These are phyloP conservation scores for Numida meleagris DNA, from an alignment of 2,113 vertebrate species.

Conservation along the genomic window DNA sequence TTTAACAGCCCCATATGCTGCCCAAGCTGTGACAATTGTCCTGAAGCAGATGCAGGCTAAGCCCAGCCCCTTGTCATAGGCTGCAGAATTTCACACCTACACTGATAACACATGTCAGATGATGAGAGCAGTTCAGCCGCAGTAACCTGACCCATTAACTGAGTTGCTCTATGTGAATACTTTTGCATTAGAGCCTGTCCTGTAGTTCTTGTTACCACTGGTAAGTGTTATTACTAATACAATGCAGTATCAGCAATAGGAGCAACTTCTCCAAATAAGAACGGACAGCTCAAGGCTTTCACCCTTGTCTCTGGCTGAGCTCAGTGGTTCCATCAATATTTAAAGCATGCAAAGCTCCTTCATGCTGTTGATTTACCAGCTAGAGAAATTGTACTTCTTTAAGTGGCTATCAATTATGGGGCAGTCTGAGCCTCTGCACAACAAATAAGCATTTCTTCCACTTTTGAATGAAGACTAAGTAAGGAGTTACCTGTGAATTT, in stretches of 20 bases:
- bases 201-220: no score
- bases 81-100: background rate
- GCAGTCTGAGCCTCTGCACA: background rate
- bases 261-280: background rate
- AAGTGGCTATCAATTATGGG: background rate
- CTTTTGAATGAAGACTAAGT: background rate
- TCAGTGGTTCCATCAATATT: background rate
- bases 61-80: background rate
- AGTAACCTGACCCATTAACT: background rate
- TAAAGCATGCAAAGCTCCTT: background rate
- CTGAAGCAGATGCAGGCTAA: background rate
- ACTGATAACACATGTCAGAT: fast-evolving
- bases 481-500: background rate
- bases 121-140: background rate
- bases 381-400: background rate
- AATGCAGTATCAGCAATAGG: fast-evolving
- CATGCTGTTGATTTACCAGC: background rate
- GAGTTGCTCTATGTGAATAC: fast-evolving
- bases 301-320: background rate
- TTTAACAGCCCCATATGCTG: background rate
- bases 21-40: background rate
- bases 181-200: background rate
- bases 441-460: background rate
- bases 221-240: fast-evolving
- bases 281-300: background rate